Percentiles rank a stretch among this genome's conserved stretches.
Evolutionary conservation across 1,140 invertebrate genomes (phyloP).

Genomic region (Bombus balteatus): DNA sequence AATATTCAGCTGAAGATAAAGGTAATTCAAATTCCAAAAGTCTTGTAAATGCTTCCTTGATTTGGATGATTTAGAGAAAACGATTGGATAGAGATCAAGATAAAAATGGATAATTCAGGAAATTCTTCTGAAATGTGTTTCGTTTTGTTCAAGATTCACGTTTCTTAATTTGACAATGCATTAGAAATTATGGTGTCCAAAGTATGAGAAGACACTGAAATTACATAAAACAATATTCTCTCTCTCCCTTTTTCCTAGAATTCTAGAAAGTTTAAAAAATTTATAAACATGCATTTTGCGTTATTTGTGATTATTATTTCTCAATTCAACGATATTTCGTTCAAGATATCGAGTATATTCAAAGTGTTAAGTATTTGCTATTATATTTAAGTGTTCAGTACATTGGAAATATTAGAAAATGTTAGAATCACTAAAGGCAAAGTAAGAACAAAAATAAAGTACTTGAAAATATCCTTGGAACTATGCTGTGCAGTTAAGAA

Average conservation of each 20-base stretch:
- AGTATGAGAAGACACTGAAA: neutral
- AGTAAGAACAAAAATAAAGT: neutral
- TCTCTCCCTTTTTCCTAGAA: too few relatives aligned
- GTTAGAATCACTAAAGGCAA: too few relatives aligned
- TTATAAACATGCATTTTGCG: too few relatives aligned
- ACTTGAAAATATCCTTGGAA: neutral
- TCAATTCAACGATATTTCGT: too few relatives aligned
- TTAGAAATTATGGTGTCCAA: neutral
- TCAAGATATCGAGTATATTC: too few relatives aligned
- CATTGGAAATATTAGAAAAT: neutral
- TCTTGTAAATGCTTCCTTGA: neutral
- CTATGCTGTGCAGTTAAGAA: neutral
- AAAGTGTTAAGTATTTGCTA: too few relatives aligned
- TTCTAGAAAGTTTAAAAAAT: too few relatives aligned
- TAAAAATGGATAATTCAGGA: neutral
- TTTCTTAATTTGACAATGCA: too few relatives aligned
- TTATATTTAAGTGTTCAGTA: too few relatives aligned
- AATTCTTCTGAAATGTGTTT: neutral
- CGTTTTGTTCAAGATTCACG: neutral
- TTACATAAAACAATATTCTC: neutral
- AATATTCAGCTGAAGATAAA: neutral
- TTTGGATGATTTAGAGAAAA: neutral
- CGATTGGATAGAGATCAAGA: neutral
- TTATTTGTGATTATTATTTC: too few relatives aligned
- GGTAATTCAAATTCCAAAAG: neutral